A percentile compares a stretch with the other conserved stretches of the same genome.
Conservation (phyloP, 1,140 invertebrate genomes). For the Psix sp. region DNA sequence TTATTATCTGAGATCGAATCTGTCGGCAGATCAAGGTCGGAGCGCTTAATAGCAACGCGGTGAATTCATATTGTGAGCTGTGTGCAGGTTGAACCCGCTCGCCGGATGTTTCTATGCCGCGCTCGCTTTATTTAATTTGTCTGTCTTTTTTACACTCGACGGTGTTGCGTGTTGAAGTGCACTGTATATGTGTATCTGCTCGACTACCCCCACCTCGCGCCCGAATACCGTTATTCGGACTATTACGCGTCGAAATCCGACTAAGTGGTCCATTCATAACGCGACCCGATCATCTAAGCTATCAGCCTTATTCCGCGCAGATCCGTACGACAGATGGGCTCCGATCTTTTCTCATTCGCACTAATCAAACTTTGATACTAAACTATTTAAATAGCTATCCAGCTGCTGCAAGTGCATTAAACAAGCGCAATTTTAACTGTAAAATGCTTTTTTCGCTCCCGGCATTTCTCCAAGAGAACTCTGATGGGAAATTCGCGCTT, state of each 20-base stretch:
- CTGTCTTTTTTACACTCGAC: not conserved
- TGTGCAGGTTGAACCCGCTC: constrained; percentile 3
- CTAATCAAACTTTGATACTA: no score
- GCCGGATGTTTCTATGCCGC: constrained; percentile 8
- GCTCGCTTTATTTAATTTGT: not conserved
- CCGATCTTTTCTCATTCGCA: no score
- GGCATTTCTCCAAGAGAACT: no score
- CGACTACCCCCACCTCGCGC: constrained; percentile 6
- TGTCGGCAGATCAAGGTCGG: constrained; percentile 8
- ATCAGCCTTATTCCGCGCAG: not conserved
- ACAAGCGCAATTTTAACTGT: no score
- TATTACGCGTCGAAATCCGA: constrained; percentile 19
- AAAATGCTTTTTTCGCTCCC: no score
- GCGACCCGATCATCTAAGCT: not conserved
- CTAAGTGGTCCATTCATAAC: constrained; percentile 20
- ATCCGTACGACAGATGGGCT: no score
- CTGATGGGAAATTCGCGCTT: no score
- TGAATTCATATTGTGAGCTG: not conserved
- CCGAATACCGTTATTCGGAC: constrained; percentile 36
- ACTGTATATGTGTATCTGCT: constrained; percentile 1
- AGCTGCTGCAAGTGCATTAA: no score
- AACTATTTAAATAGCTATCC: no score
- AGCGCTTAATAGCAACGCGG: constrained; percentile 1
- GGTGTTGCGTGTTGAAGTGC: constrained; percentile 5
- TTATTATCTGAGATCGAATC: not conserved